These are phyloP conservation scores for Solenopsis fugax DNA, from an alignment of 1,140 invertebrate genomes.

Conservation along the genomic window DNA sequence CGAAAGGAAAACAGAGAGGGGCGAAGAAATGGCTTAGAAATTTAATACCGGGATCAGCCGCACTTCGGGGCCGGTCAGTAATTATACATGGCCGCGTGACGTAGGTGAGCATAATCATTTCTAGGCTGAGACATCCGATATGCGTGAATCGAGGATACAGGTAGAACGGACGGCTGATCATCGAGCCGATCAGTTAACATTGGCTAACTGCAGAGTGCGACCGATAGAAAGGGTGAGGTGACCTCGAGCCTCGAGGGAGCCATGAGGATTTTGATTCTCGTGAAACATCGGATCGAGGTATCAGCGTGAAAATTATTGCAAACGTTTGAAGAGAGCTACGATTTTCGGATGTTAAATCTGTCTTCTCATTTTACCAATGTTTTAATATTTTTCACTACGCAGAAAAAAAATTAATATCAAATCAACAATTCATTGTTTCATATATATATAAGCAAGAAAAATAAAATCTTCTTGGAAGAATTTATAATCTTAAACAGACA, in stretches of 20 bases:
- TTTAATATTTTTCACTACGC: no score
- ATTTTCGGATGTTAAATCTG: background rate
- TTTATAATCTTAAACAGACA: no score
- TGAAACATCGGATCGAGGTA: constrained; percentile 26
- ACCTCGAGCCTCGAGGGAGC: constrained; percentile 27
- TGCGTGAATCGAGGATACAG: constrained; percentile 25
- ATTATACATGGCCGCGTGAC: constrained; percentile 53
- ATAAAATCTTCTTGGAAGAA: no score
- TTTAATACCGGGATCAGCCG: constrained; percentile 66
- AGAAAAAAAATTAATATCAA: no score
- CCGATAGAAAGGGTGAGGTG: constrained; percentile 13
- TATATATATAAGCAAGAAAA: no score
- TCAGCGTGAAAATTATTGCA: background rate
- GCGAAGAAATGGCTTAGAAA: constrained; percentile 72
- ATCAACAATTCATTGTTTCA: no score
- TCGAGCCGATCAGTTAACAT: constrained; percentile 36
- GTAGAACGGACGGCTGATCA: constrained; percentile 12
- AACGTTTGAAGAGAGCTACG: background rate
- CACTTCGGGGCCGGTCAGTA: constrained; percentile 61
- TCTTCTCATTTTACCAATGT: background rate
- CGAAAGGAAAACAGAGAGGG: background rate
- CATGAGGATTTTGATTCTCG: constrained; percentile 7
- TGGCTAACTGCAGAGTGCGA: background rate
- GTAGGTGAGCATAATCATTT: constrained; percentile 53
- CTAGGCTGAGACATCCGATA: constrained; percentile 50